phyloP scores from a whole-genome alignment of 1,140 invertebrate genomes.

The Magallana ariakensis region DNA sequence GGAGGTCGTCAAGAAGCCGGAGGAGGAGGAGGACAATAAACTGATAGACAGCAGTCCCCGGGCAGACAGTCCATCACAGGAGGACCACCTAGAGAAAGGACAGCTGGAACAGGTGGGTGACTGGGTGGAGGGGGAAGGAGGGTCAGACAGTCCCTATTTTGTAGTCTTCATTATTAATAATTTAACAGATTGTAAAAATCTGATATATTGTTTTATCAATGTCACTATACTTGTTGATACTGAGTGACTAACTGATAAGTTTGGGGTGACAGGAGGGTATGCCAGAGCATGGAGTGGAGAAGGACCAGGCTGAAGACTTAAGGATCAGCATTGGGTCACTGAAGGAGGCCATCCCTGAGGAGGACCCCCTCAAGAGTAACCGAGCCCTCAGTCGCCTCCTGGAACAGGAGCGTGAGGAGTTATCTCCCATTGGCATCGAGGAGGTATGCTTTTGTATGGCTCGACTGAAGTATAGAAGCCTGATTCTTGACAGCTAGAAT shows the following conservation, averaged over 20 bases:
- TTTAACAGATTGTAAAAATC: no score
- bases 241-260: no score
- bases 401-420: conserved; percentile 65
- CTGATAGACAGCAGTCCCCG: conserved; percentile 43
- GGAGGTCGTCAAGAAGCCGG: conserved; percentile 50
- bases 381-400: conserved; percentile 69
- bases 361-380: conserved; percentile 71
- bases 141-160: no score
- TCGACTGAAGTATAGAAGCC: no score
- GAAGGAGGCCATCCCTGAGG: conserved; percentile 62
- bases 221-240: no score
- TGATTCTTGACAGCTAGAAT: no score
- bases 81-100: conserved; percentile 70
- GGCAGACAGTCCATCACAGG: conserved; percentile 28
- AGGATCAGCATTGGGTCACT: conserved; percentile 64
- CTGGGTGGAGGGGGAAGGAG: background rate
- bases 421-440: conserved; percentile 70
- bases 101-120: conserved; percentile 46
- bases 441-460: conserved; percentile 64
- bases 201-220: no score
- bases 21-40: conserved; percentile 51
- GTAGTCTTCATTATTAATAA: no score
- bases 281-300: conserved; percentile 61
- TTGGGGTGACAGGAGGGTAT: conserved; percentile 56
- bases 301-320: conserved; percentile 60